phyloP scores from a whole-genome alignment of 2,113 vertebrate genomes.

The Nycticebus coucang region DNA sequence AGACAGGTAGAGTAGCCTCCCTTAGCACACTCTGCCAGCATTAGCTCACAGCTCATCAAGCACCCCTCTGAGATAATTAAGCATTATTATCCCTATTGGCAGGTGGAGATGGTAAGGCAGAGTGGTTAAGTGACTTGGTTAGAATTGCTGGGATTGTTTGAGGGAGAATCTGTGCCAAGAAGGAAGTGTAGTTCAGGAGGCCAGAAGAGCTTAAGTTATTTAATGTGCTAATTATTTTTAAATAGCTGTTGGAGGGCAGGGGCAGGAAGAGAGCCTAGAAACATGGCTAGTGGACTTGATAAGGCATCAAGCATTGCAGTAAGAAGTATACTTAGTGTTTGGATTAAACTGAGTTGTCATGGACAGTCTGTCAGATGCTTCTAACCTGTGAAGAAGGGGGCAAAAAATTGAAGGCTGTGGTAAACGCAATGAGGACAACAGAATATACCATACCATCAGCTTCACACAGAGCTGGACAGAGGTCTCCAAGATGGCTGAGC shows the following conservation, averaged over 20 bases:
- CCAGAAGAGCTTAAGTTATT: slow-evolving; percentile 44
- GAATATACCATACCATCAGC: not conserved
- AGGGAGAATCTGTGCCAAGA: slow-evolving; percentile 57
- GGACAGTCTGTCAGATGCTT: not conserved
- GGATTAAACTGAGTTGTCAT: not conserved
- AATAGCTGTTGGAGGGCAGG: slow-evolving; percentile 25
- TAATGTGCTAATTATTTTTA: slow-evolving; percentile 60
- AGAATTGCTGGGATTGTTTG: slow-evolving; percentile 54
- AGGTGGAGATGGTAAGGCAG: slow-evolving; percentile 70
- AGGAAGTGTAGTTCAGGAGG: slow-evolving; percentile 46
- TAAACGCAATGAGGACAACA: not conserved
- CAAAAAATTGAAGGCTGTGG: not conserved
- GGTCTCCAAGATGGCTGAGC: not conserved
- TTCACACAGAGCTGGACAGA: not conserved
- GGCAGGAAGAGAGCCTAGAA: not conserved
- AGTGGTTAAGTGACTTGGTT: slow-evolving; percentile 74
- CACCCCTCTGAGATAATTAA: slow-evolving; percentile 74
- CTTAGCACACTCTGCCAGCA: not conserved
- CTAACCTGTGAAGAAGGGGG: not conserved
- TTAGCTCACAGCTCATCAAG: slow-evolving; percentile 49
- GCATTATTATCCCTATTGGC: slow-evolving; percentile 71
- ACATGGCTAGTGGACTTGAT: not conserved
- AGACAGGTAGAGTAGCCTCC: not conserved
- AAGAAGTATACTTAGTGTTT: not conserved
- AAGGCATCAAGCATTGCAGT: not conserved